These are phyloP conservation scores for Natrix natrix DNA, from an alignment of 2,797 vertebrate species.

Conservation along the genomic window DNA sequence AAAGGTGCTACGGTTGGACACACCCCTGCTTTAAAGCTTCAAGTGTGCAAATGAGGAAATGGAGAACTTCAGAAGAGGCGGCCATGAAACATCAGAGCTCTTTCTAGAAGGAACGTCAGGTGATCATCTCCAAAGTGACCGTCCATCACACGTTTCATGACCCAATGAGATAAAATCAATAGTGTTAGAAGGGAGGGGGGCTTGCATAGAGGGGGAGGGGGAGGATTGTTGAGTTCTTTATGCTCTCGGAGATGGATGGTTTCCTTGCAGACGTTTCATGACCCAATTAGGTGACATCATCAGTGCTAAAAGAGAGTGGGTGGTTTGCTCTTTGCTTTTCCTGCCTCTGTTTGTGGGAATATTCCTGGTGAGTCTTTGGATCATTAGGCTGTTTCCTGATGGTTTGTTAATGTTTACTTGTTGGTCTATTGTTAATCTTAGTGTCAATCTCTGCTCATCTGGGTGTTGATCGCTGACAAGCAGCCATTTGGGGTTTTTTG, in stretches of 20 bases:
- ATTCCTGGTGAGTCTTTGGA: background rate
- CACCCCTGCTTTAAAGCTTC: background rate
- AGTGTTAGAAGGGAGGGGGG: too few species aligned
- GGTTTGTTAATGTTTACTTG: background rate
- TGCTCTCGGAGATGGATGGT: too few species aligned
- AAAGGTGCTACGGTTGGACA: background rate
- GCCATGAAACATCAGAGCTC: fast-evolving
- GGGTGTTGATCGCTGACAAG: background rate
- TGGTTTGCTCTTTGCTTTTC: background rate
- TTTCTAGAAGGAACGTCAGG: background rate
- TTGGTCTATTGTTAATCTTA: background rate
- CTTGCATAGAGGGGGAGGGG: too few species aligned
- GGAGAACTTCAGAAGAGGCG: background rate
- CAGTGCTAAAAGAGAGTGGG: background rate
- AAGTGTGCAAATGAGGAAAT: background rate
- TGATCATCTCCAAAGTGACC: background rate
- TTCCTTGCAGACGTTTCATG: too few species aligned
- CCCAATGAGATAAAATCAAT: too few species aligned
- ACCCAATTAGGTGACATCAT: too few species aligned
- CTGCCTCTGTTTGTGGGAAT: too few species aligned
- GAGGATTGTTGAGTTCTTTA: too few species aligned
- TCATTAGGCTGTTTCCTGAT: background rate
- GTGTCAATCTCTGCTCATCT: background rate
- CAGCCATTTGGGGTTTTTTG: background rate
- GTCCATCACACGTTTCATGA: too few species aligned